Percentiles rank a stretch among this genome's conserved stretches.
Conservation (phyloP, 2,888 invertebrate genomes). For the Bombyx huttoni region DNA sequence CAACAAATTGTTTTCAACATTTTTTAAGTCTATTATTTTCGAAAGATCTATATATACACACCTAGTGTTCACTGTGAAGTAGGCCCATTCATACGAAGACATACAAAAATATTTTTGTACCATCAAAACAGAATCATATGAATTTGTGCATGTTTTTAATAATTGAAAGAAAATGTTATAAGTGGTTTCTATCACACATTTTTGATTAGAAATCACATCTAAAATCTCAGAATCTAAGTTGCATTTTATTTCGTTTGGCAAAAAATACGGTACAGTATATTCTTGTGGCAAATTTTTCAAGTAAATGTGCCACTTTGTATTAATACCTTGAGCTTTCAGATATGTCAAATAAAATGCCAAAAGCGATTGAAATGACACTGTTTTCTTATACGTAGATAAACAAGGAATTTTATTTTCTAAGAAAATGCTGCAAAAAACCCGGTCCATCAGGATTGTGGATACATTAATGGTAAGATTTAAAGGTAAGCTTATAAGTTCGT, state of each 20-base stretch:
- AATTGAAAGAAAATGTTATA: constrained; percentile 55
- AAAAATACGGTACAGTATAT: constrained; percentile 80
- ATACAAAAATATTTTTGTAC: constrained; percentile 45
- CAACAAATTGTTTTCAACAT: constrained; percentile 44
- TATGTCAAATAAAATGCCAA: constrained; percentile 81
- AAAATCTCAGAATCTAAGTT: constrained; percentile 72
- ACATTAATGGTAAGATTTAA: constrained; percentile 72
- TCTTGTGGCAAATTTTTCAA: constrained; percentile 77
- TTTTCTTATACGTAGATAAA: constrained; percentile 39
- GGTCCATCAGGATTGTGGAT: constrained; percentile 68
- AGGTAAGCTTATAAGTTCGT: constrained; percentile 75
- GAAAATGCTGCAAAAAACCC: constrained; percentile 63
- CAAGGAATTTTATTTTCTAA: constrained; percentile 51
- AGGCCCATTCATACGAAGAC: constrained; percentile 81
- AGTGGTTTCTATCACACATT: constrained; percentile 52
- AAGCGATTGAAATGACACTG: constrained; percentile 78
- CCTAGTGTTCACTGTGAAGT: constrained; percentile 88
- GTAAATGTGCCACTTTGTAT: constrained; percentile 76
- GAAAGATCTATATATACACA: constrained; percentile 80
- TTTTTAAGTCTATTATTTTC: constrained; percentile 50
- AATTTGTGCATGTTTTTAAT: constrained; percentile 31
- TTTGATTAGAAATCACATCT: constrained; percentile 64
- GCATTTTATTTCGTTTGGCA: constrained; percentile 66
- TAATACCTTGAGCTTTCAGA: constrained; percentile 71
- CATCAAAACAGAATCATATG: constrained; percentile 34